phyloP scores from a whole-genome alignment of 2,113 vertebrate genomes.

The Dissostichus mawsoni region DNA sequence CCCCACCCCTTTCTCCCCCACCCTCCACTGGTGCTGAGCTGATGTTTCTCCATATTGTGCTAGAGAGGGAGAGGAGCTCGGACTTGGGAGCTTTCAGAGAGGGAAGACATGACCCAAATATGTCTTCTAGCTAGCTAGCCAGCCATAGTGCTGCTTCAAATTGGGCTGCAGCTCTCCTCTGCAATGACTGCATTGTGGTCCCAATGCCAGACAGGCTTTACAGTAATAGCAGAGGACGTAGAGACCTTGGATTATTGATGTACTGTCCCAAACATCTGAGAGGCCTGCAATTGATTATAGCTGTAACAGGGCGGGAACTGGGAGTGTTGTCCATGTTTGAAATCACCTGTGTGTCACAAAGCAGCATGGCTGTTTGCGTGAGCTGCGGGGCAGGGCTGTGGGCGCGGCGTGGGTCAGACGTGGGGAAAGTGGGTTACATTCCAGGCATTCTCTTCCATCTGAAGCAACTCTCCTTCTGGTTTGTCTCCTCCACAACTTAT shows the following conservation, averaged over 20 bases:
- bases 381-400: constrained; percentile 39
- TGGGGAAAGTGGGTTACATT: constrained; percentile 78
- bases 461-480: constrained; percentile 52
- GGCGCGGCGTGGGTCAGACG: constrained; percentile 43
- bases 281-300: constrained; percentile 21
- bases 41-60: constrained; percentile 47
- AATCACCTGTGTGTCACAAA: constrained; percentile 35
- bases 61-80: constrained; percentile 25
- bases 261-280: constrained; percentile 26
- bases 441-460: constrained; percentile 73
- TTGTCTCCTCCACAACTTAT: constrained; percentile 69
- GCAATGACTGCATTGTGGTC: constrained; percentile 39
- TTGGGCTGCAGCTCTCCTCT: constrained; percentile 39
- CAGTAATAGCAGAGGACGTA: constrained; percentile 14
- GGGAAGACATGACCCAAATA: constrained; percentile 76
- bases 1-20: neutral
- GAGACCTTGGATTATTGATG: constrained; percentile 40
- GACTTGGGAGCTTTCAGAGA: constrained; percentile 31
- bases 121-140: constrained; percentile 45
- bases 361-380: constrained; percentile 6
- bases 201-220: constrained; percentile 18
- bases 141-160: constrained; percentile 22
- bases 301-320: constrained; percentile 6
- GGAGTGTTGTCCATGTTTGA: neutral
- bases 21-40: constrained; percentile 43